Base-by-base conservation (phyloP, 1,140 invertebrate genomes). In the Diploscapter pachys region DNA sequence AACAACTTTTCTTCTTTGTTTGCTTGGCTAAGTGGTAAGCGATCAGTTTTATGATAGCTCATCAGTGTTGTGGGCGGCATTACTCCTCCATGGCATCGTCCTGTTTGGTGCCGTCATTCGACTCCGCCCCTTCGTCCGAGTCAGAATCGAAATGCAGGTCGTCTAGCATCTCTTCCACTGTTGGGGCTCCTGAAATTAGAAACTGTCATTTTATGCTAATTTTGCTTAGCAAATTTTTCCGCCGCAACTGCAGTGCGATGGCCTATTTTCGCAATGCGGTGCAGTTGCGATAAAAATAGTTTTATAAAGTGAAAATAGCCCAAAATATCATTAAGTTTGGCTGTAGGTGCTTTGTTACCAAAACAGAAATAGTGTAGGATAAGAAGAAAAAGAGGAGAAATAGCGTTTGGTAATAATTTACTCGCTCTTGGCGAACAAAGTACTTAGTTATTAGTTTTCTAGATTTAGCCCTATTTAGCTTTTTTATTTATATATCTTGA, bases 111-210 rank as follows among this genome's bases (percentile, higher is more conserved):
- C 31, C 31, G 31, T 31, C 31, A 31, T 31, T 31, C 31, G 31
- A 31, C 31, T 80, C 52, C 31, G 79, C 77, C 13, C 67, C 56
- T 65, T 83, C 81, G 53, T 83, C 81, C 5, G 64, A 87, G 53
- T 87, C 85, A 49, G 31, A 31, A 31, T 73, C 66, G 57, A 89
- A 82, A 56, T 86, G 81, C 75, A 98, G 88, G 88, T 98, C 96
- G 78, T 98, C 95, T 73, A 99, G 87, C 96, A 99, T 98, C 88
- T 98, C 96, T 75, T 93, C 92, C 1, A 98, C 88, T n/a, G 92
- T 93, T 4, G 82, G 80, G 73, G 98, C 93, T 78, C 90, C 89
- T 3, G 95, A 95, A 31, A 31, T 31, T 31, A 31, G 31, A 31
- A 31, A 31, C 31, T 31, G 31, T 31, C 31, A 31, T 31, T 31